Percentiles rank a stretch among this genome's conserved stretches.
These are phyloP conservation scores for Sogatella furcifera DNA, from an alignment of 1,140 invertebrate species.

Conservation along the genomic window DNA sequence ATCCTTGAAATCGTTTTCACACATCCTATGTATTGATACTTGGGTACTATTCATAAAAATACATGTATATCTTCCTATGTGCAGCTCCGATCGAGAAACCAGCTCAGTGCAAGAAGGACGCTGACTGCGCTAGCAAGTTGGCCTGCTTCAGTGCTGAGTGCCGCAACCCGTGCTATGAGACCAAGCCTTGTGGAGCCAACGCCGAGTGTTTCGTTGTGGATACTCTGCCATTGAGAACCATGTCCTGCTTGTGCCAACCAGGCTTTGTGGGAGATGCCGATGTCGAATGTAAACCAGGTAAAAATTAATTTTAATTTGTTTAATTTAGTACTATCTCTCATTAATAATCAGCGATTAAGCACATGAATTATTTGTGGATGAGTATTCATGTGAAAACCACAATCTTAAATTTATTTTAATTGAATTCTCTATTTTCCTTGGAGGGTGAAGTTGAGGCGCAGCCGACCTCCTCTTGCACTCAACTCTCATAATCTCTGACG, in stretches of 20 bases:
- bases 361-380: too few relatives aligned
- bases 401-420: too few relatives aligned
- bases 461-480: too few relatives aligned
- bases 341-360: too few relatives aligned
- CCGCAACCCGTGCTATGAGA: conserved; percentile 67
- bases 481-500: too few relatives aligned
- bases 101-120: conserved; percentile 65
- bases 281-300: conserved; percentile 65
- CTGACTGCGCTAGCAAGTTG: conserved; percentile 70
- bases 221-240: conserved; percentile 72
- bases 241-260: conserved; percentile 72
- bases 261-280: conserved; percentile 76
- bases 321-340: background rate
- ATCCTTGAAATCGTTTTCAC: background rate
- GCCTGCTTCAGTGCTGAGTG: conserved; percentile 73
- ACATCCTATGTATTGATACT: too few relatives aligned
- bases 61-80: conserved; percentile 15
- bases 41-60: too few relatives aligned
- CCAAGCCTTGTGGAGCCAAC: conserved; percentile 66
- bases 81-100: conserved; percentile 39
- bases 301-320: too few relatives aligned
- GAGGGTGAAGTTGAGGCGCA: too few relatives aligned
- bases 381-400: too few relatives aligned
- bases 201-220: conserved; percentile 73
- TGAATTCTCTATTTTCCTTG: too few relatives aligned